These are phyloP conservation scores for Cerastoderma edule DNA, from an alignment of 2,888 invertebrate genomes.

Conservation along the genomic window DNA sequence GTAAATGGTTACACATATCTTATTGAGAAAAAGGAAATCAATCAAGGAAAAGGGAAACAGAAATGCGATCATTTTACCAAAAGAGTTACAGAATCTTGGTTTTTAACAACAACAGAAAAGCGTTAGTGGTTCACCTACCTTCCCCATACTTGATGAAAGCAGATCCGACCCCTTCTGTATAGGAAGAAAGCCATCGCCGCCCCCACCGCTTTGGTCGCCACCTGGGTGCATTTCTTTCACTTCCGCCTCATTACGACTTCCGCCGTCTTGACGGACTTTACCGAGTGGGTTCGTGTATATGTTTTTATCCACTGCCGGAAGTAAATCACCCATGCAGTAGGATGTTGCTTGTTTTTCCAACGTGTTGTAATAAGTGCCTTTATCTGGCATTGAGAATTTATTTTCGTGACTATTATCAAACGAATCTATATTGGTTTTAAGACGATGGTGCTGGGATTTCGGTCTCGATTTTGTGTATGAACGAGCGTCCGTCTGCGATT, in stretches of 20 bases:
- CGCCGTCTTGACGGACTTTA: slow-evolving; percentile 30
- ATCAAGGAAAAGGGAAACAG: too few species aligned
- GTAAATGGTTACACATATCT: too few species aligned
- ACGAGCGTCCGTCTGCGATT: slow-evolving; percentile 24
- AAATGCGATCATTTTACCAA: too few species aligned
- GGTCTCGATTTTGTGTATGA: slow-evolving; percentile 4
- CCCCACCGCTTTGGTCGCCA: background rate
- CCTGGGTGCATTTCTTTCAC: slow-evolving; percentile 20
- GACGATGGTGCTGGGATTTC: slow-evolving; percentile 2
- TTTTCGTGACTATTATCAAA: background rate
- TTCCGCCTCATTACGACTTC: slow-evolving; percentile 10
- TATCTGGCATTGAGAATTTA: slow-evolving; percentile 45
- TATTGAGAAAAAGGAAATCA: too few species aligned
- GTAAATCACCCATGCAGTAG: slow-evolving; percentile 55
- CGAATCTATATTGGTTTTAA: background rate
- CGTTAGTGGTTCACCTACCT: too few species aligned
- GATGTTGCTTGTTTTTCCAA: slow-evolving; percentile 45
- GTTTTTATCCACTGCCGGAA: slow-evolving; percentile 59
- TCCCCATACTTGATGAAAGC: slow-evolving; percentile 38
- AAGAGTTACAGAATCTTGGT: too few species aligned
- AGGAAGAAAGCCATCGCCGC: slow-evolving; percentile 49
- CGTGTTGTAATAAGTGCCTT: slow-evolving; percentile 30
- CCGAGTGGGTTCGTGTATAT: slow-evolving; percentile 44
- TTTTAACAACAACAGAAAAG: too few species aligned
- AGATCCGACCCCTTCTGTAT: slow-evolving; percentile 54